phyloP scores from a whole-genome alignment of 1,140 invertebrate genomes.

The Drosophila quadrilineata region DNA sequence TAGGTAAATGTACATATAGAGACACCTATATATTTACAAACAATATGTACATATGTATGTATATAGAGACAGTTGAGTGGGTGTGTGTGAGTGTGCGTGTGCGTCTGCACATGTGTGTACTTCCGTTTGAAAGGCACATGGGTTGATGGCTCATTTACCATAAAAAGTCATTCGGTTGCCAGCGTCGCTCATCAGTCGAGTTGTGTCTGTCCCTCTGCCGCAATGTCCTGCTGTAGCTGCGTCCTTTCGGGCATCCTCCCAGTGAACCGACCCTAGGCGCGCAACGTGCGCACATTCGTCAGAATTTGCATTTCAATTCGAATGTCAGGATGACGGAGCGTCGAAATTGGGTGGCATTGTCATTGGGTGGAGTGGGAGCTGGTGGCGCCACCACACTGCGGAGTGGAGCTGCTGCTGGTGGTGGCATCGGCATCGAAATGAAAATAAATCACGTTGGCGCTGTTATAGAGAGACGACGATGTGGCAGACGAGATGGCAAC shows the following conservation, averaged over 20 bases:
- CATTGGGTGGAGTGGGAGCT: slow-evolving; percentile 1
- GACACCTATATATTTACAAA: background rate
- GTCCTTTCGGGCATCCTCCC: slow-evolving; percentile 16
- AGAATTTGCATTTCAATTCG: slow-evolving; percentile 80
- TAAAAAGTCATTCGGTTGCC: slow-evolving; percentile 36
- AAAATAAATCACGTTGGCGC: slow-evolving; percentile 72
- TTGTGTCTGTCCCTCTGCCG: too few relatives aligned
- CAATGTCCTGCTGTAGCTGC: too few relatives aligned
- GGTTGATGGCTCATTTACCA: slow-evolving; percentile 67
- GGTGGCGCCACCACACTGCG: slow-evolving; percentile 17
- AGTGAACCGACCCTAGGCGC: slow-evolving; percentile 34
- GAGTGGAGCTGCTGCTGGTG: slow-evolving; percentile 1
- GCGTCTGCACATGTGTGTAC: slow-evolving; percentile 48
- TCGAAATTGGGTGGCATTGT: slow-evolving; percentile 67
- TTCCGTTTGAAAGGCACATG: slow-evolving; percentile 51
- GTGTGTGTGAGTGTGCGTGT: too few relatives aligned
- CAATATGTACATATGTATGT: background rate
- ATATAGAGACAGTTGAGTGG: too few relatives aligned
- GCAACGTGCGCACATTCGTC: slow-evolving; percentile 70
- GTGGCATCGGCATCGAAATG: slow-evolving; percentile 59
- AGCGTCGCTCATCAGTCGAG: slow-evolving; percentile 57
- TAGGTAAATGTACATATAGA: background rate
- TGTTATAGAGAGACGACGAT: background rate
- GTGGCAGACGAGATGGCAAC: background rate
- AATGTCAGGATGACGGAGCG: slow-evolving; percentile 74